Base-by-base conservation (phyloP, 2,888 invertebrate genomes). In the Muschampia plurimacula region DNA sequence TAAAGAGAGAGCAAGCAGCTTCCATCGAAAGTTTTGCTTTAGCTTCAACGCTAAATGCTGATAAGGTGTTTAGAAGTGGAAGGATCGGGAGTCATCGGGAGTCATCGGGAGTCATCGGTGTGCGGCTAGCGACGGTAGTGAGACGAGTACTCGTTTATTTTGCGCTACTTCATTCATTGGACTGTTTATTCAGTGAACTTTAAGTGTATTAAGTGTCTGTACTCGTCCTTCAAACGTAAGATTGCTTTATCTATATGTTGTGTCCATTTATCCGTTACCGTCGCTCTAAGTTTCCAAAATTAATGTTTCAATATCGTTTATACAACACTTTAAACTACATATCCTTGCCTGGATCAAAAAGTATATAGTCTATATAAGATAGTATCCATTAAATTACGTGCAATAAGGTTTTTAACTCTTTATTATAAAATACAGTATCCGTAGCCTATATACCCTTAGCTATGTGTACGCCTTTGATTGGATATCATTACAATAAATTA, bases 101-200 rank as follows among this genome's bases (percentile, higher is more conserved):
- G 32, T 39, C 72, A 67, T 55, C 66, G 3, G 52, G 6, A 63
- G 32, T 39, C 72, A 67, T 55, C 66, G 3, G 62, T 15, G 72
- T 64, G 72, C 15, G n/a, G 70, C 72, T 77, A 79, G 78, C 86
- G 90, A 82, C 88, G 88, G 77, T 85, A 87, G 86, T 84, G 89
- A 83, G 89, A 85, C 90, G 92, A 87, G 91, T 91, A 91, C 90
- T 92, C 91, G 82, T 89, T 91, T 92, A 84, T 86, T 92, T 93
- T 92, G 93, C 93, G 92, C 89, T 83, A 72, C 59, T 46, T 75
- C 62, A 71, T 60, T 67, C 79, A 78, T 86, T 72, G 72, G 67
- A 72, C 72, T 72, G 67, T 72, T 72, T 68, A 72, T 72, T 72
- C 67, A 72, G 72, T 72, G 72, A 67, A 41, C 32, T 72, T 64